Evolutionary conservation across 2,888 invertebrate genomes (phyloP), one percentile per base, ranked within the genome.

Genomic region (Chaetoderma sp.): DNA sequence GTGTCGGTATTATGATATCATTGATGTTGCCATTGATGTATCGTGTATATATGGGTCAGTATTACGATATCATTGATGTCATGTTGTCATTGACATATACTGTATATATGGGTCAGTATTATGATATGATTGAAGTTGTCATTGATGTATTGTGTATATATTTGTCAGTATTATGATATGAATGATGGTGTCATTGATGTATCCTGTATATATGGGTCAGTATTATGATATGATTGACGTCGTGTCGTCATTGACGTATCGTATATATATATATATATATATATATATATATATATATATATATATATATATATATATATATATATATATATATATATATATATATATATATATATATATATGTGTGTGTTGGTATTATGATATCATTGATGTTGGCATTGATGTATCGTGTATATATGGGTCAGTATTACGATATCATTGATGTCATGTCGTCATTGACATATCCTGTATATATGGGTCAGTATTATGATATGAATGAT

Each of bases 401-500:
- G 99, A 99, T 89, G 93, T 99, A 66, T 98, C 98, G 8, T 95
- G 95, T 89, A 99, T 99, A 87, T 99, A 99, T 89, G 98, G 98
- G 95, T 88, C 73, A n/a, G n/a, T n/a, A n/a, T n/a, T n/a, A n/a
- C n/a, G n/a, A n/a, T n/a, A n/a, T n/a, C n/a, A n/a, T n/a, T n/a
- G n/a, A n/a, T n/a, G n/a, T n/a, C n/a, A n/a, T n/a, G n/a, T n/a
- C n/a, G n/a, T n/a, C n/a, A n/a, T n/a, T n/a, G n/a, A n/a, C n/a
- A n/a, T n/a, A n/a, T n/a, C n/a, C n/a, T n/a, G n/a, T n/a, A n/a
- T n/a, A n/a, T n/a, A n/a, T n/a, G n/a, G n/a, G n/a, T n/a, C 89
- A 99, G 44, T 99, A 99, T 88, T 99, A 99, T 89, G 99, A 99
- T 89, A 99, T 99, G 98, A 99, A 99, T 79, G 99, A 99, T 89